These are phyloP conservation scores for Melipona bicolor DNA, from an alignment of 2,888 invertebrate species.

Conservation along the genomic window DNA sequence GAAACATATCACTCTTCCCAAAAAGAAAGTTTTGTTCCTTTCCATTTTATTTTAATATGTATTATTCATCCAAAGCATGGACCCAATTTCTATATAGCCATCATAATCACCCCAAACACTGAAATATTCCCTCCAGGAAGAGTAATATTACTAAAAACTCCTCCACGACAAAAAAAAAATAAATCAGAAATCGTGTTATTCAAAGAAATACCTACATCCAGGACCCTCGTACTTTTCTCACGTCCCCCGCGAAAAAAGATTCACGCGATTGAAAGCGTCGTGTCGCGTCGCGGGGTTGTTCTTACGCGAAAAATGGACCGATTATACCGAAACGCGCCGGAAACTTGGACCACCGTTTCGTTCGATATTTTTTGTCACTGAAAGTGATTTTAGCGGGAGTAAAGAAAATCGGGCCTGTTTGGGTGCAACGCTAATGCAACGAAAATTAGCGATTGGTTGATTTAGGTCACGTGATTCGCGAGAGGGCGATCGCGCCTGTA, in stretches of 20 bases:
- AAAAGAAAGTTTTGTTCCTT: not conserved
- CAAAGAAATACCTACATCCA: not conserved
- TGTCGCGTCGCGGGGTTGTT: not conserved
- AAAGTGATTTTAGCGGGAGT: too few relatives aligned
- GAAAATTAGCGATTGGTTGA: too few relatives aligned
- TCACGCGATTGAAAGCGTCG: conserved; percentile 15
- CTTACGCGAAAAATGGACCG: conserved; percentile 28
- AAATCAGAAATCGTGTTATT: not conserved
- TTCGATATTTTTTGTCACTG: conserved; percentile 17
- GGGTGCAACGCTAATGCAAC: too few relatives aligned
- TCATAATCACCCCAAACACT: not conserved
- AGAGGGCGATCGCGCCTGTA: too few relatives aligned
- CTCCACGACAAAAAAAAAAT: not conserved
- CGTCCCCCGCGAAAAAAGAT: not conserved
- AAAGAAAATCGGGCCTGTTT: too few relatives aligned
- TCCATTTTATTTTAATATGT: not conserved
- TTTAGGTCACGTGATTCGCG: too few relatives aligned
- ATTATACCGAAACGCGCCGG: conserved; percentile 28
- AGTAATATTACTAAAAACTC: not conserved
- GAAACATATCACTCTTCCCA: too few relatives aligned
- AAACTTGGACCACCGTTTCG: conserved; percentile 33
- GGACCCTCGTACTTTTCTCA: not conserved
- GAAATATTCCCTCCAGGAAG: conserved; percentile 5
- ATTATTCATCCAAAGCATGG: not conserved
- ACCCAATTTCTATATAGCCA: not conserved